Conservation (phyloP, 2,113 vertebrate species). For the Paramisgurnus dabryanus region DNA sequence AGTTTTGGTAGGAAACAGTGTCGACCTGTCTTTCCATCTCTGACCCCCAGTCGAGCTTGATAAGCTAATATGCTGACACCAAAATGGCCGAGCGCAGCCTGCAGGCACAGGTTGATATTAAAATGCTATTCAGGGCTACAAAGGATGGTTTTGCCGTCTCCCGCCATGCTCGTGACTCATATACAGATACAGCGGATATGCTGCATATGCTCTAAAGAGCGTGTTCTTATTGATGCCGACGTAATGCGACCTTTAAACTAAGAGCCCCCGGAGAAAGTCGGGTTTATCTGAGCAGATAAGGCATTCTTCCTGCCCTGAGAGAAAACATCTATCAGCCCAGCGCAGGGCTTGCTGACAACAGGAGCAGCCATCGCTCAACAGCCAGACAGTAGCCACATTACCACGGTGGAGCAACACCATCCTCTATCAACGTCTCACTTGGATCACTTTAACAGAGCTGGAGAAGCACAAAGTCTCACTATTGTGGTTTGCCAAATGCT, state of each 20-base stretch:
- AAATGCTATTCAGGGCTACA: conserved; percentile 50
- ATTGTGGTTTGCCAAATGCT: conserved; percentile 12
- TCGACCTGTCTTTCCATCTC: conserved; percentile 54
- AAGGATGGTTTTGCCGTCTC: conserved; percentile 35
- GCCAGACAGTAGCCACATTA: neutral
- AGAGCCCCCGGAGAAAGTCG: conserved; percentile 42
- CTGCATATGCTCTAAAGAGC: conserved; percentile 37
- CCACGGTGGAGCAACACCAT: neutral
- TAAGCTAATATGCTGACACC: conserved; percentile 49
- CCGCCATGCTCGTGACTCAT: conserved; percentile 17
- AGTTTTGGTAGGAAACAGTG: conserved; percentile 51
- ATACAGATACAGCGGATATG: conserved; percentile 43
- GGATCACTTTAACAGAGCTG: conserved; percentile 22
- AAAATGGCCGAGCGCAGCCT: conserved; percentile 38
- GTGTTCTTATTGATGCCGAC: conserved; percentile 18
- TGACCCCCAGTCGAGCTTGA: conserved; percentile 30
- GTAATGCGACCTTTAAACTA: conserved; percentile 48
- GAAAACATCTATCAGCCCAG: conserved; percentile 37
- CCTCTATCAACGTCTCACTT: neutral
- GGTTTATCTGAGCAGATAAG: conserved; percentile 54
- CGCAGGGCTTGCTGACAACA: conserved; percentile 21
- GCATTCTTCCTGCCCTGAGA: conserved; percentile 28
- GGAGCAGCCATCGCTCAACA: conserved; percentile 22
- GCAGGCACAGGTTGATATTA: conserved; percentile 47
- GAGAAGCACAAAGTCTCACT: neutral